Percentiles rank a stretch among this genome's conserved stretches.
Conservation (phyloP, 1,140 invertebrate species). For the Zaprionus africanus region DNA sequence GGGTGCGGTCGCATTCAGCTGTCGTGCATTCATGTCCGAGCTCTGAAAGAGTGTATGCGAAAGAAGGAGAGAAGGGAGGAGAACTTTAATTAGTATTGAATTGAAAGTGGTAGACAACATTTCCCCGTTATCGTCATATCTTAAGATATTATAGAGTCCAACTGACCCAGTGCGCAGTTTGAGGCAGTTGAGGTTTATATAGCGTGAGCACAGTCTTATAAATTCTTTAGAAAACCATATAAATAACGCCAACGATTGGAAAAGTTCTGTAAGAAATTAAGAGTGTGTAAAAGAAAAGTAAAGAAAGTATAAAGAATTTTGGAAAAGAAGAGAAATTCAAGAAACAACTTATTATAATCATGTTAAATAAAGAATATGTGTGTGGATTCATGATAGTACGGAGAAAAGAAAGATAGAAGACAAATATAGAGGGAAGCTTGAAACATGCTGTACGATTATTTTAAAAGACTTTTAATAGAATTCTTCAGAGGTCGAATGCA, state of each 20-base stretch:
- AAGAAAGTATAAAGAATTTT: conserved; percentile 8
- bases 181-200: conserved; percentile 1
- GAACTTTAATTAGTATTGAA: not conserved
- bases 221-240: conserved; percentile 74
- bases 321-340: not conserved
- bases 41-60: conserved; percentile 66
- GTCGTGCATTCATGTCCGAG: conserved; percentile 82
- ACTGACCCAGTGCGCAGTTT: conserved; percentile 1
- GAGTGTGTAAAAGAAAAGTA: conserved; percentile 23
- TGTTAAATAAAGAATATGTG: not conserved
- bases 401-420: too few relatives aligned
- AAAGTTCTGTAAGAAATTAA: conserved; percentile 80
- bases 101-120: not conserved
- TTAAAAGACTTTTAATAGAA: too few relatives aligned
- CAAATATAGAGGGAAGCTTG: not conserved
- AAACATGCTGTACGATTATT: not conserved
- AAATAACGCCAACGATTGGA: conserved; percentile 84
- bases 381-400: too few relatives aligned
- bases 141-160: not conserved
- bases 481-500: not conserved
- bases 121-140: not conserved
- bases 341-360: not conserved
- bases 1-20: conserved; percentile 74
- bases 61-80: too few relatives aligned
- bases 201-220: conserved; percentile 51